Conservation (phyloP, 2,888 invertebrate species). For the Coecobrya sp. region DNA sequence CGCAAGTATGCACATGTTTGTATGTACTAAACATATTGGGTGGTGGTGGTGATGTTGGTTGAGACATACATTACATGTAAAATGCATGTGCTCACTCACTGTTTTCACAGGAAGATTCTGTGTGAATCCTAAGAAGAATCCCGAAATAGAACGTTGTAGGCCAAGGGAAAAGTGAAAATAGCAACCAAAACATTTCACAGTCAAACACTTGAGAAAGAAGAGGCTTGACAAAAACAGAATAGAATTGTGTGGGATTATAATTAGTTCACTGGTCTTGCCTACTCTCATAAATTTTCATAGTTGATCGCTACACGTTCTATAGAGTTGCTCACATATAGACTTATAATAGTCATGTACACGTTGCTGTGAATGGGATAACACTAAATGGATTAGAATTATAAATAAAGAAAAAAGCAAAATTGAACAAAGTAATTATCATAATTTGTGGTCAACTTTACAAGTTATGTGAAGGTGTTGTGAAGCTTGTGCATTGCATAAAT, state of each 20-base stretch:
- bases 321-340: no score
- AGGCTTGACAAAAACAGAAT: constrained; percentile 34
- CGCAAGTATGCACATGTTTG: constrained; percentile 20
- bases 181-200: constrained; percentile 40
- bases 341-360: no score
- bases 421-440: no score
- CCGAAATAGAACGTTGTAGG: constrained; percentile 77
- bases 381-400: no score
- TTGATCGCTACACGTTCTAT: not conserved
- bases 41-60: not conserved
- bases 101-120: not conserved
- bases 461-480: no score
- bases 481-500: no score
- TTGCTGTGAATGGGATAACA: no score
- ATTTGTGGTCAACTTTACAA: no score
- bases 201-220: not conserved
- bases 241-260: not conserved
- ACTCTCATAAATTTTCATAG: not conserved
- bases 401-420: no score
- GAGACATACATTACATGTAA: not conserved
- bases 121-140: constrained; percentile 45
- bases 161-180: constrained; percentile 75
- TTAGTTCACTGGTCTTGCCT: not conserved
- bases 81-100: not conserved
- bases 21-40: not conserved